Evolutionary conservation across 1,140 invertebrate genomes (phyloP), one percentile per base, ranked within the genome.

Genomic region (Zaprionus lachaisei): DNA sequence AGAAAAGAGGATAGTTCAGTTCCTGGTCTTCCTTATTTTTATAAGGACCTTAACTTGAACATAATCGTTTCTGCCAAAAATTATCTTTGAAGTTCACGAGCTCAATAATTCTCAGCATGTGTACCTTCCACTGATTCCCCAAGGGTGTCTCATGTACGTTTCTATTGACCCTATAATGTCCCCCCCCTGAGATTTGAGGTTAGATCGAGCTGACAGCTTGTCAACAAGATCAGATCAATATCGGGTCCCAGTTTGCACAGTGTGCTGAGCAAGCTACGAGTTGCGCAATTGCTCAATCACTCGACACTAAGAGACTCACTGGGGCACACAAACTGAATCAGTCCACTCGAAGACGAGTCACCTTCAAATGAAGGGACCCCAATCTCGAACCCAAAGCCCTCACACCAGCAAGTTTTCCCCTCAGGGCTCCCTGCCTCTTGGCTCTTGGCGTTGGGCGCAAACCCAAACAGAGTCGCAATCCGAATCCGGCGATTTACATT

Each of bases 401-500:
- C 38, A 47, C 31, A 28, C 6, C 6, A 28, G 28, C 26, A 47
- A n/a, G n/a, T 22, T 28, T 4, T 20, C 47, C 47, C 2, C 3
- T 9, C 20, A 1, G 0, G 0, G 2, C 41, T 2, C 15, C 41
- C 17, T 20, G 47, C 31, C 9, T 2, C 4, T 20, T 24, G 7
- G 47, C 9, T 2, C 4, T 20, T 24, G 7, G 47, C 20, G 20
- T 51, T n/a, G 15, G 4, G 49, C 20, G 2, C 17, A 80, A 79
- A 79, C 71, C 63, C 71, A 75, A 82, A 80, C 56, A 55, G 72
- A 37, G 55, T 34, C 64, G 57, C 54, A 75, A 76, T 41, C 47
- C 58, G 49, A 81, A 75, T 67, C 68, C 55, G 51, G 74, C 80
- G 72, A 70, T 76, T 87, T 87, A 75, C 80, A 87, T 77, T 81